Base-by-base conservation (phyloP, 2,797 vertebrate genomes). In the Eupleurogrammus muticus region DNA sequence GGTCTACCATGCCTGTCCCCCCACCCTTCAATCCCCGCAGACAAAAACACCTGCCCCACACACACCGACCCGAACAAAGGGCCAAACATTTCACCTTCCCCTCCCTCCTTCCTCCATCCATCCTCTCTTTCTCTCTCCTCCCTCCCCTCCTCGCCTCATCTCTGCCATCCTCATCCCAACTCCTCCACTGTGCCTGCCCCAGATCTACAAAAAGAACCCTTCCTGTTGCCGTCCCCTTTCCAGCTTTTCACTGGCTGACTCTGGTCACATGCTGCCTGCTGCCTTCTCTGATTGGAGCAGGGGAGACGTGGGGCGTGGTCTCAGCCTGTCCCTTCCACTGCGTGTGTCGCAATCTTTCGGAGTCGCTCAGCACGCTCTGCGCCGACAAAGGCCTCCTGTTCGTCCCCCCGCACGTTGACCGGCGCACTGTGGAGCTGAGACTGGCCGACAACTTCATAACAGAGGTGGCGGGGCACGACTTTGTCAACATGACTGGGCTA, bases 381-480 rank as follows among this genome's bases (percentile, higher is more conserved):
- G 96, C 96, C 46, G 95, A 97, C 90, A 97, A 97, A 82, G 97
- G 97, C 60, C 94, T 98, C 54, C 94, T 98, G 42, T 97, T 96
- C 1, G 95, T 98, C 24, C 97, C 97, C 0, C 92, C 94, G 5
- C 94, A 97, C 79, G 95, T 98, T n/a, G 97, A 98, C 93, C 93
- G 96, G 1, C 94, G 96, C 73, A 98, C 97, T 0, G 97, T 98
- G 34, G 97, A 98, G 90, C 92, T 98, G 67, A 93, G 96, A 11
- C 91, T 98, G 78, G 96, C 96, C 0, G 97, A 97, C 92, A 98
- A 98, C 91, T 98, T 96, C 79, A 97, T 98, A 84, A 93, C 93
- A 19, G 94, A 95, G 65, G 93, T 98, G 82, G 94, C 94, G 2
- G 93, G 93, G 0, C 90, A 36, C 0, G 96, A 98, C 86, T 97